These are phyloP conservation scores for Eucera pruinosa DNA, from an alignment of 2,888 invertebrate species.

Conservation along the genomic window DNA sequence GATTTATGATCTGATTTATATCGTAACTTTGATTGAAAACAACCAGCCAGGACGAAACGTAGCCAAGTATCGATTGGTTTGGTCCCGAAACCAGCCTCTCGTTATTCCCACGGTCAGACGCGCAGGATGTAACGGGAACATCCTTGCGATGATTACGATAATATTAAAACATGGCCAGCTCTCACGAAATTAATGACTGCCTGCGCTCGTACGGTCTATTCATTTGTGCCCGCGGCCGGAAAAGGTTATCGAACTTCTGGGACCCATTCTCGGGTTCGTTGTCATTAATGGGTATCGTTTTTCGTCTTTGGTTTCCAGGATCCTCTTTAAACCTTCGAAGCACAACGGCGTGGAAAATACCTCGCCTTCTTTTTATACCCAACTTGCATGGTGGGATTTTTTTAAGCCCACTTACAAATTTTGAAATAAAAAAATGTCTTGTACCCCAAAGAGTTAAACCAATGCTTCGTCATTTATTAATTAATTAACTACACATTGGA, in stretches of 20 bases:
- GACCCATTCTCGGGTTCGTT: slow-evolving; percentile 17
- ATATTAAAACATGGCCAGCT: slow-evolving; percentile 58
- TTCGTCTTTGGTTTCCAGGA: neutral
- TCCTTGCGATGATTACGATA: slow-evolving; percentile 64
- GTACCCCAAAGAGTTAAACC: too few relatives aligned
- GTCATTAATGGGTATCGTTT: neutral
- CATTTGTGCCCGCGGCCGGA: slow-evolving; percentile 5
- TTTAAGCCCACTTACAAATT: too few relatives aligned
- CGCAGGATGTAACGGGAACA: slow-evolving; percentile 64
- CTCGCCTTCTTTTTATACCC: too few relatives aligned
- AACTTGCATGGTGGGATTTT: too few relatives aligned
- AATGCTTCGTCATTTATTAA: too few relatives aligned
- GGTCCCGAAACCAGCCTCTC: neutral
- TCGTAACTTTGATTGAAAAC: slow-evolving; percentile 51
- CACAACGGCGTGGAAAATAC: too few relatives aligned
- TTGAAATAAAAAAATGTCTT: too few relatives aligned
- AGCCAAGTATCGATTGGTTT: slow-evolving; percentile 32
- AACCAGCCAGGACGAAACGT: slow-evolving; percentile 28
- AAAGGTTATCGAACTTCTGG: slow-evolving; percentile 56
- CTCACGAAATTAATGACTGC: slow-evolving; percentile 60
- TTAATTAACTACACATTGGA: too few relatives aligned
- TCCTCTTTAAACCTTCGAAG: neutral
- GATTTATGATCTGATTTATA: slow-evolving; percentile 46
- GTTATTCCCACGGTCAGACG: slow-evolving; percentile 60
- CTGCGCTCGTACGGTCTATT: slow-evolving; percentile 17